These are phyloP conservation scores for Syrista parreyssii DNA, from an alignment of 2,888 invertebrate genomes.

Conservation along the genomic window DNA sequence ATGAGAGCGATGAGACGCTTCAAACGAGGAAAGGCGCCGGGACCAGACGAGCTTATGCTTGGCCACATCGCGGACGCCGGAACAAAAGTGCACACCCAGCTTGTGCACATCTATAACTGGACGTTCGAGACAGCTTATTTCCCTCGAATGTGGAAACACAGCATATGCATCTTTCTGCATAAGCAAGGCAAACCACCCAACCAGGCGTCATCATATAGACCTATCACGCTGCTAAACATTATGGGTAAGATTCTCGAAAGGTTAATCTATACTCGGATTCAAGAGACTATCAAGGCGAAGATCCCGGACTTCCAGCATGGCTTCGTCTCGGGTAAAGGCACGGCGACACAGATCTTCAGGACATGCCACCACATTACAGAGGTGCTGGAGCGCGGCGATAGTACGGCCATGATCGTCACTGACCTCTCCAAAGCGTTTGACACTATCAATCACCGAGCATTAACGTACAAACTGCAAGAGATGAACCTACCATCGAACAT, in stretches of 20 bases:
- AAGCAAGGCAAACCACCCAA: conserved; percentile 5
- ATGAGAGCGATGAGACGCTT: no score
- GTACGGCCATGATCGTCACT: no score
- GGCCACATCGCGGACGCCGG: no score
- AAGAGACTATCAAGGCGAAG: conserved; percentile 4
- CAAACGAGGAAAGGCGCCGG: no score
- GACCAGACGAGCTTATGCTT: no score
- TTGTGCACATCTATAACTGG: no score
- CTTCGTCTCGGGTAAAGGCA: conserved; percentile 15
- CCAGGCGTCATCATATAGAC: conserved; percentile 10
- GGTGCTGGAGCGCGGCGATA: background rate
- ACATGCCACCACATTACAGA: conserved; percentile 15
- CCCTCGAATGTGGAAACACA: conserved; percentile 15
- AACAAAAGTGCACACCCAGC: no score
- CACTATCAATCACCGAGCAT: no score
- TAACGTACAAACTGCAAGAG: no score
- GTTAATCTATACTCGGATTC: conserved; percentile 6
- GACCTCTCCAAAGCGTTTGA: no score
- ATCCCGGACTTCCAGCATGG: conserved; percentile 20
- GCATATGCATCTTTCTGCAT: conserved; percentile 16
- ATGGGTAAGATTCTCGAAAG: conserved; percentile 19
- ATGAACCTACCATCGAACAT: no score
- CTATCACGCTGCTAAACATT: conserved; percentile 18
- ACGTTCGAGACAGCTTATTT: background rate
- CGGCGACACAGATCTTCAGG: conserved; percentile 16